A percentile compares a stretch with the other conserved stretches of the same genome.
These are phyloP conservation scores for Malurus splendens DNA, from an alignment of 2,797 vertebrate species.

Conservation along the genomic window DNA sequence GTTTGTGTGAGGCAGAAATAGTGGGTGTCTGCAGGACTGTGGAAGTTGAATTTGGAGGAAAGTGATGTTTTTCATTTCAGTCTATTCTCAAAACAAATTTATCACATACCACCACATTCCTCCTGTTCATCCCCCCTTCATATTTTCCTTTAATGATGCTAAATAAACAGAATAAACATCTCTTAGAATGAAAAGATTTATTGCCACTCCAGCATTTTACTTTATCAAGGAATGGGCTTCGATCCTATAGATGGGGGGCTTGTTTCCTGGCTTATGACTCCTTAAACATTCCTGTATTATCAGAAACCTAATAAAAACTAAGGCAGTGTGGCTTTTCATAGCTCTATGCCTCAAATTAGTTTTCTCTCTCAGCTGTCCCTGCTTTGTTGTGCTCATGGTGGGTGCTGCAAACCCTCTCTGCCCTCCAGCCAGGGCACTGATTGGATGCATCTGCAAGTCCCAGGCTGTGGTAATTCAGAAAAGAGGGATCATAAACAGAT, in stretches of 20 bases:
- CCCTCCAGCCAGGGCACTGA: neutral
- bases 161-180: neutral
- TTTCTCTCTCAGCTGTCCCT: neutral
- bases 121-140: neutral
- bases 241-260: neutral
- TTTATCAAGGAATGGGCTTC: neutral
- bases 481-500: neutral
- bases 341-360: rapidly evolving
- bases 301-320: neutral
- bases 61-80: neutral
- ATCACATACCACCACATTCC: neutral
- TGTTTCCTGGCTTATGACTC: neutral
- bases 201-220: neutral
- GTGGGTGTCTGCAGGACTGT: neutral
- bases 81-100: neutral
- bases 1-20: neutral
- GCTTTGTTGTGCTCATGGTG: neutral
- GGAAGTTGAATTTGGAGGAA: neutral
- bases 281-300: neutral
- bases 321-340: neutral
- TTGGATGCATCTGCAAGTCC: neutral
- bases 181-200: conserved; percentile 6
- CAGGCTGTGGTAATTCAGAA: neutral
- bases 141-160: neutral
- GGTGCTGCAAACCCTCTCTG: neutral